Evolutionary conservation across 2,797 vertebrate genomes (phyloP).

Genomic region (Phalanger gymnotis): DNA sequence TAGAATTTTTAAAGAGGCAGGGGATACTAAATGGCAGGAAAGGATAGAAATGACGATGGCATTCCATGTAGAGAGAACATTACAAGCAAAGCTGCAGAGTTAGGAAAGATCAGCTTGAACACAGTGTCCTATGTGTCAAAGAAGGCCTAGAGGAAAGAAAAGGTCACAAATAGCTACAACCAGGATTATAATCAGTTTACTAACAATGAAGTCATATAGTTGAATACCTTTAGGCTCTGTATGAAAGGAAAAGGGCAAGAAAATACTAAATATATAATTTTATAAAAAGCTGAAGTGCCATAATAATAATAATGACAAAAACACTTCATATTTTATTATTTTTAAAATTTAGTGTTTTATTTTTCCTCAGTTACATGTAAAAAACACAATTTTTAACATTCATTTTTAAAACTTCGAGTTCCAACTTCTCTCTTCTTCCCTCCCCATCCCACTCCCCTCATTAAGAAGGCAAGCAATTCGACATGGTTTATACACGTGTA

Average conservation of each 20-base stretch:
- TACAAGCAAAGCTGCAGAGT: not conserved
- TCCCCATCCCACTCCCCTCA: too few relatives aligned
- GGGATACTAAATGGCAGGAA: too few relatives aligned
- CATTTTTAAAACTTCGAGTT: too few relatives aligned
- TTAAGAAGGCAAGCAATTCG: too few relatives aligned
- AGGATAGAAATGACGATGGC: not conserved
- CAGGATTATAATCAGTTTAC: not conserved
- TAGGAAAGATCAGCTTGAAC: not conserved
- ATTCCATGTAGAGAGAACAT: not conserved
- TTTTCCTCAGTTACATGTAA: too few relatives aligned
- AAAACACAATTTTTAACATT: too few relatives aligned
- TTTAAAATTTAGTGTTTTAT: not conserved
- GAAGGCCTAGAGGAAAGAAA: not conserved
- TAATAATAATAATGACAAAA: not conserved
- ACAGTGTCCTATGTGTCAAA: not conserved
- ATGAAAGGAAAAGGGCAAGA: not conserved
- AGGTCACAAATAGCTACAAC: not conserved
- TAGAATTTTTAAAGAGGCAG: not conserved
- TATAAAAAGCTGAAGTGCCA: not conserved
- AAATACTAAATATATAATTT: not conserved
- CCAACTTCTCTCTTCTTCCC: too few relatives aligned
- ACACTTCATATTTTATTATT: not conserved
- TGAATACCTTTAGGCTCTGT: not conserved
- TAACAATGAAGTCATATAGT: not conserved
- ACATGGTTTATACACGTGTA: too few relatives aligned